Percentiles rank a stretch among this genome's conserved stretches.
These are phyloP conservation scores for Nothobranchius furzeri DNA, from an alignment of 2,113 vertebrate genomes.

Conservation along the genomic window DNA sequence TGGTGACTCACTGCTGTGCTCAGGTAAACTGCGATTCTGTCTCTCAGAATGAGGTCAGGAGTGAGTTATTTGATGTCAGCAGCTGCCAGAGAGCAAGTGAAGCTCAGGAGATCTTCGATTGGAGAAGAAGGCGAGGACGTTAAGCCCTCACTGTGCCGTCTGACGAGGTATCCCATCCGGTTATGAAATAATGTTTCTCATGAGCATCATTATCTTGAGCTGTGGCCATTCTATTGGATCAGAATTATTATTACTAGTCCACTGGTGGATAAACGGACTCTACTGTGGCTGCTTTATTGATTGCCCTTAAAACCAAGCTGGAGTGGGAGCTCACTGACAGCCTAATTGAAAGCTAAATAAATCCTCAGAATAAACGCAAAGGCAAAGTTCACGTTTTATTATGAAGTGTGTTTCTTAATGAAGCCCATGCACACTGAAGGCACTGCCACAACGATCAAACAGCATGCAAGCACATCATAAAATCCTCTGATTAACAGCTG, in stretches of 20 bases:
- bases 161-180: constrained; percentile 27
- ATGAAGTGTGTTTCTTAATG: not conserved
- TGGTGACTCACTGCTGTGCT: constrained; percentile 56
- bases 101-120: constrained; percentile 22
- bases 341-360: constrained; percentile 9
- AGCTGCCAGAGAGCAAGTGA: constrained; percentile 27
- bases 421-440: not conserved
- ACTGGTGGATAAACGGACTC: constrained; percentile 10
- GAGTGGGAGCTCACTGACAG: constrained; percentile 13
- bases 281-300: constrained; percentile 20
- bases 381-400: not conserved
- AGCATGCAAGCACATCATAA: constrained; percentile 1
- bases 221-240: constrained; percentile 1
- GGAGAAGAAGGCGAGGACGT: constrained; percentile 18
- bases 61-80: constrained; percentile 54
- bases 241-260: constrained; percentile 3
- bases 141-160: constrained; percentile 27
- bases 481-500: constrained; percentile 23
- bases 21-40: constrained; percentile 60
- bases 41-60: constrained; percentile 58
- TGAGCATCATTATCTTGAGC: not conserved
- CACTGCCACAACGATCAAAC: constrained; percentile 1
- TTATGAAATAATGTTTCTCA: constrained; percentile 14
- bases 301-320: constrained; percentile 11
- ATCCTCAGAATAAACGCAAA: not conserved